These are phyloP conservation scores for Shargacucullia verbasci DNA, from an alignment of 2,888 invertebrate genomes.

Conservation along the genomic window DNA sequence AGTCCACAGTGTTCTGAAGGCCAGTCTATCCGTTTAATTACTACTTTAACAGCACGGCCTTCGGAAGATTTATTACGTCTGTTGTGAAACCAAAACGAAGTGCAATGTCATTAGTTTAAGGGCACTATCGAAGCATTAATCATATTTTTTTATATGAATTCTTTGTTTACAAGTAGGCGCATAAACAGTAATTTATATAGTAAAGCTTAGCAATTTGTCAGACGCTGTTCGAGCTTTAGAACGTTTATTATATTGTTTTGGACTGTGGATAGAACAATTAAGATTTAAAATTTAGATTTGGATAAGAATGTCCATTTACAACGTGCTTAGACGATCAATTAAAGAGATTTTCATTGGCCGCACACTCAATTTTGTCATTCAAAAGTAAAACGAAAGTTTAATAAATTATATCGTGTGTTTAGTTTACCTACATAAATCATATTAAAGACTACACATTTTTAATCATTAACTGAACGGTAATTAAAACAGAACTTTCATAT, in stretches of 20 bases:
- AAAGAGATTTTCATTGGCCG: neutral
- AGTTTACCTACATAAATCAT: too few species aligned
- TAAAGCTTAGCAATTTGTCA: constrained; percentile 63
- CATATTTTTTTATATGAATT: constrained; percentile 68
- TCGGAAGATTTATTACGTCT: constrained; percentile 73
- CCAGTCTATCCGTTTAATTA: constrained; percentile 53
- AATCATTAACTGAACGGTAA: constrained; percentile 7
- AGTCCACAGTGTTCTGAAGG: constrained; percentile 42
- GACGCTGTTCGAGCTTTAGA: constrained; percentile 42
- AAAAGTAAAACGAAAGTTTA: neutral
- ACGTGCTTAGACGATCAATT: neutral
- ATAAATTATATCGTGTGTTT: too few species aligned
- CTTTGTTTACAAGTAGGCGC: constrained; percentile 67
- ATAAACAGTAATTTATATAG: constrained; percentile 66
- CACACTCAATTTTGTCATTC: neutral
- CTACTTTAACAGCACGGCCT: constrained; percentile 56
- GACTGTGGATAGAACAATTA: constrained; percentile 30
- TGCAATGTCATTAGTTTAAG: constrained; percentile 77
- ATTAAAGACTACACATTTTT: too few species aligned
- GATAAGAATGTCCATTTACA: neutral
- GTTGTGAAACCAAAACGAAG: constrained; percentile 73
- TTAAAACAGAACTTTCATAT: constrained; percentile 11
- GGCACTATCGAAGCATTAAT: constrained; percentile 73
- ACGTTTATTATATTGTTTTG: constrained; percentile 41
- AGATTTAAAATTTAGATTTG: constrained; percentile 10